These are phyloP conservation scores for Patiria miniata DNA, from an alignment of 35 echinoderm and acorn worm species.

Conservation along the genomic window DNA sequence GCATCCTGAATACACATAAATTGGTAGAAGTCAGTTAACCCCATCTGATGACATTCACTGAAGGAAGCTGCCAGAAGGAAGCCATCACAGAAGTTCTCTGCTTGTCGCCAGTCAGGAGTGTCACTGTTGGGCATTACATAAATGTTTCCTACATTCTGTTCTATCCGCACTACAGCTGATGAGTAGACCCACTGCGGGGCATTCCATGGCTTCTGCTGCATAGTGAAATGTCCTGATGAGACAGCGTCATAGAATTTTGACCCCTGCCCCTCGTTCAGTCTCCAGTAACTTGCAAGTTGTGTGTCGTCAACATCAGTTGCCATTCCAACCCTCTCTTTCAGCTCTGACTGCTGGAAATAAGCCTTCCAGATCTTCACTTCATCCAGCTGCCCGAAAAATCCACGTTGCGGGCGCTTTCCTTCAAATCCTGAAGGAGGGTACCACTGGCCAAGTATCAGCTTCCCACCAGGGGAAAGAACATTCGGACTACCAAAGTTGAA, in stretches of 20 bases:
- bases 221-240: constrained; percentile 30
- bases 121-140: background rate
- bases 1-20: constrained; percentile 61
- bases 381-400: constrained; percentile 81
- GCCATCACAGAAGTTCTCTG: constrained; percentile 24
- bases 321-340: constrained; percentile 24
- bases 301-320: background rate
- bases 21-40: constrained; percentile 58
- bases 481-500: constrained; percentile 35
- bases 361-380: constrained; percentile 84
- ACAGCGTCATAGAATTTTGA: constrained; percentile 55
- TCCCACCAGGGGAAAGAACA: constrained; percentile 64
- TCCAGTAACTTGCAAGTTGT: constrained; percentile 66
- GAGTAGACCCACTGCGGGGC: constrained; percentile 70
- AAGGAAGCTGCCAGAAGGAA: constrained; percentile 29
- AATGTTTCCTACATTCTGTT: background rate
- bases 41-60: constrained; percentile 18
- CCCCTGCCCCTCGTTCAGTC: constrained; percentile 81
- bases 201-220: constrained; percentile 55
- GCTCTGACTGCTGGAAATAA: constrained; percentile 28
- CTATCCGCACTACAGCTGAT: constrained; percentile 37
- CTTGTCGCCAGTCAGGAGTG: background rate
- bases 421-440: constrained; percentile 40
- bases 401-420: constrained; percentile 50
- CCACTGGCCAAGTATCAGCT: constrained; percentile 74